These are phyloP conservation scores for Harpalus rufipes DNA, from an alignment of 2,888 invertebrate species.

Conservation along the genomic window DNA sequence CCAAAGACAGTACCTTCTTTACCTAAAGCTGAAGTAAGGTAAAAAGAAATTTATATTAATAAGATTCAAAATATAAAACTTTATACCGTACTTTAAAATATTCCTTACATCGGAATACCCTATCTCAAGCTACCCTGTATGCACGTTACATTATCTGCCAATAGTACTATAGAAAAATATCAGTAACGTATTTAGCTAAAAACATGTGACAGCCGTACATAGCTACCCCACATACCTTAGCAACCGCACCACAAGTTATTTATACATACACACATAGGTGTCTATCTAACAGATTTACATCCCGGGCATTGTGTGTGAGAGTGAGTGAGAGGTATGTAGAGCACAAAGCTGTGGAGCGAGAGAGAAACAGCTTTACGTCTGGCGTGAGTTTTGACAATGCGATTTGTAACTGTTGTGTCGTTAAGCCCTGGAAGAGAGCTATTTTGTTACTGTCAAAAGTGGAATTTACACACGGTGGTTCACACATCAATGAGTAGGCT, in stretches of 20 bases:
- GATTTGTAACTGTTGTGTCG: constrained; percentile 53
- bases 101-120: too few relatives aligned
- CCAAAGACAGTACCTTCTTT: too few relatives aligned
- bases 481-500: constrained; percentile 23
- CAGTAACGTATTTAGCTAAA: neutral
- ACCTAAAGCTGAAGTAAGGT: too few relatives aligned
- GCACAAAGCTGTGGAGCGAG: constrained; percentile 1
- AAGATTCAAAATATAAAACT: too few relatives aligned
- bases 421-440: constrained; percentile 49
- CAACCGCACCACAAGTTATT: neutral
- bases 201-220: neutral
- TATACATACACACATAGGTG: constrained; percentile 34
- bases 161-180: neutral
- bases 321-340: neutral
- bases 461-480: constrained; percentile 32
- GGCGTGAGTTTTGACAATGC: constrained; percentile 38
- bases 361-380: constrained; percentile 11
- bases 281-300: constrained; percentile 44
- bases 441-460: constrained; percentile 49
- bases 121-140: too few relatives aligned
- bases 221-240: neutral
- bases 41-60: too few relatives aligned
- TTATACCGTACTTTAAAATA: too few relatives aligned
- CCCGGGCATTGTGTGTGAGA: constrained; percentile 15
- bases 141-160: too few relatives aligned